Conservation (phyloP, 2,888 invertebrate species). For the Tipula vernalis region DNA sequence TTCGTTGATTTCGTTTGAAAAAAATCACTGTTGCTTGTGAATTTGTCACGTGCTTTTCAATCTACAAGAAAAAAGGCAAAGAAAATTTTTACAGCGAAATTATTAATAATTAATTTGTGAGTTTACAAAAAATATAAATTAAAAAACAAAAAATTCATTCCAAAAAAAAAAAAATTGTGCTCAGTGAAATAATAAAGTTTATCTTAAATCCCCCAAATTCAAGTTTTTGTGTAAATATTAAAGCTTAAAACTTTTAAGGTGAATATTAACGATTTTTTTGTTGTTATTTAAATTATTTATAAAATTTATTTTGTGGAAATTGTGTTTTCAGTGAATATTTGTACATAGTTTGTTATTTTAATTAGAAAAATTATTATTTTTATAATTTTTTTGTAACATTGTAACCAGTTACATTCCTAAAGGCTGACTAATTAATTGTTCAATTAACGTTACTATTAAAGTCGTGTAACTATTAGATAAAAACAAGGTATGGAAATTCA, state of each 20-base stretch:
- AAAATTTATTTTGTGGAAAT: not conserved
- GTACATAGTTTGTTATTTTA: not conserved
- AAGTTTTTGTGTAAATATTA: not conserved
- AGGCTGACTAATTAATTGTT: not conserved
- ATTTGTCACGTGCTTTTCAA: conserved; percentile 5
- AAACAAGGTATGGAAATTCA: not conserved
- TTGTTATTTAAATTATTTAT: not conserved
- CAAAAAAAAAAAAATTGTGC: not conserved
- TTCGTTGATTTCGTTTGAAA: conserved; percentile 4
- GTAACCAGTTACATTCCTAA: not conserved
- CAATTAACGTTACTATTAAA: not conserved
- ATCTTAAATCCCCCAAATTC: not conserved
- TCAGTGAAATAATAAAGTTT: not conserved
- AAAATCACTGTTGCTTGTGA: conserved; percentile 12
- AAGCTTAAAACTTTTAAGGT: not conserved
- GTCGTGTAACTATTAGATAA: not conserved
- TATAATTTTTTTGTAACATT: not conserved
- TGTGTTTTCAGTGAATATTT: not conserved
- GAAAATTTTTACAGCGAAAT: not conserved
- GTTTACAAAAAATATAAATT: not conserved
- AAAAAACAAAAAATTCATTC: not conserved
- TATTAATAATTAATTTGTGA: not conserved
- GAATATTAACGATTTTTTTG: not conserved
- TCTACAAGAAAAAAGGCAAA: not conserved
- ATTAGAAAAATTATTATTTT: not conserved